Evolutionary conservation across 2,797 vertebrate genomes (phyloP).

Genomic region (Hydrolagus colliei): DNA sequence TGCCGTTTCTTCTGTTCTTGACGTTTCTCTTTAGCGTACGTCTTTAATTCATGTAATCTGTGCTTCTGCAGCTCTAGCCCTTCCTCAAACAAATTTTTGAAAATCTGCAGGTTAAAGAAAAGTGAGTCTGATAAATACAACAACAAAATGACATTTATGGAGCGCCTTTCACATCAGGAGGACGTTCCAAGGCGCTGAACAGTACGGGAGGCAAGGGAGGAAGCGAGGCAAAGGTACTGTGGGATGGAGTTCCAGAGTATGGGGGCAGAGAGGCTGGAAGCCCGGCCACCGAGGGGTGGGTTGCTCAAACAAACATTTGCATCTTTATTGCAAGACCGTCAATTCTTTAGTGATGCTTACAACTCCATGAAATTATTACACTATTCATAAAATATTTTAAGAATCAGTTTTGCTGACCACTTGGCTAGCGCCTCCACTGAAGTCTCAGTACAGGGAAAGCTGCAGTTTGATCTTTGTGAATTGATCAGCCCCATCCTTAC

Average conservation of each 20-base stretch:
- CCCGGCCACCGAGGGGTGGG: background rate
- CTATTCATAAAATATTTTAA: too few species aligned
- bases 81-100: constrained; percentile 85
- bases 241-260: too few species aligned
- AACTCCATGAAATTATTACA: too few species aligned
- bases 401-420: too few species aligned
- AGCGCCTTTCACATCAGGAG: too few species aligned
- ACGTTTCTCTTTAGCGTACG: constrained; percentile 68
- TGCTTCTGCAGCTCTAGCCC: constrained; percentile 82
- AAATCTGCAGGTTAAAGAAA: constrained; percentile 58
- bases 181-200: too few species aligned
- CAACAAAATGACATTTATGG: background rate
- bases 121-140: background rate
- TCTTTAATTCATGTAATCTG: constrained; percentile 71
- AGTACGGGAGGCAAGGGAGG: too few species aligned
- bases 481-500: constrained; percentile 47
- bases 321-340: background rate
- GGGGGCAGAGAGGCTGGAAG: too few species aligned
- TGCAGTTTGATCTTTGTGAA: background rate
- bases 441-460: background rate
- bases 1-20: constrained; percentile 67
- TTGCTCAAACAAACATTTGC: too few species aligned
- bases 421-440: too few species aligned
- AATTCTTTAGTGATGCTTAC: background rate
- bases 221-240: too few species aligned